Evolutionary conservation across 2,113 vertebrate genomes (phyloP).

Genomic region (Sylvia atricapilla): DNA sequence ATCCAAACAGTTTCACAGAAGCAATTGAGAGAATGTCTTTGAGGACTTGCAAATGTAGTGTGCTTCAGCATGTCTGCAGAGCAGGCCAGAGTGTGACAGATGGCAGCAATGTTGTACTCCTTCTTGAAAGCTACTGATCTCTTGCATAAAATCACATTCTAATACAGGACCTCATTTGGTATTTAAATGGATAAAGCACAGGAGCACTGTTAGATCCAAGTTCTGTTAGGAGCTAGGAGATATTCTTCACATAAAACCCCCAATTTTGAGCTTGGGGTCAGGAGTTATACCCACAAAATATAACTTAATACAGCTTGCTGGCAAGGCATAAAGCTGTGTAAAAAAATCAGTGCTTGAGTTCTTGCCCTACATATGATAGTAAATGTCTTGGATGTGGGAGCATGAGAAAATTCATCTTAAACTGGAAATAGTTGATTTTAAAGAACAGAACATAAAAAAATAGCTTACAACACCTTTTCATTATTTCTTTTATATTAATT

Average conservation of each 20-base stretch:
- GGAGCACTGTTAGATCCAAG: background rate
- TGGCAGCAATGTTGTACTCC: background rate
- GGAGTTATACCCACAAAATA: background rate
- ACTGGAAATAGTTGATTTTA: background rate
- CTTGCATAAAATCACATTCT: background rate
- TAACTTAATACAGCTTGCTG: background rate
- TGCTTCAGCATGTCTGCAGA: constrained; percentile 7
- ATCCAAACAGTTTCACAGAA: constrained; percentile 27
- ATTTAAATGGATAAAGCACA: background rate
- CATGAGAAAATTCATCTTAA: background rate
- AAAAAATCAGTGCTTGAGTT: background rate
- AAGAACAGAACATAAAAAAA: background rate
- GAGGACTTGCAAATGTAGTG: constrained; percentile 34
- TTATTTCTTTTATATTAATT: background rate
- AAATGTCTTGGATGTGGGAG: background rate
- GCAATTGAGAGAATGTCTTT: background rate
- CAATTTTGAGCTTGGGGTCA: background rate
- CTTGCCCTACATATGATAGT: background rate
- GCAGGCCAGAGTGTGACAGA: background rate
- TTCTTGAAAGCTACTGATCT: background rate
- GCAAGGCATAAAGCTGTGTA: background rate
- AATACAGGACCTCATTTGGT: background rate
- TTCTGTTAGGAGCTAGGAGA: background rate
- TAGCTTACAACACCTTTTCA: background rate
- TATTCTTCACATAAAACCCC: background rate